Percentiles rank a stretch among this genome's conserved stretches.
phyloP scores from a whole-genome alignment of 2,888 invertebrate species.

The Leptothorax acervorum region DNA sequence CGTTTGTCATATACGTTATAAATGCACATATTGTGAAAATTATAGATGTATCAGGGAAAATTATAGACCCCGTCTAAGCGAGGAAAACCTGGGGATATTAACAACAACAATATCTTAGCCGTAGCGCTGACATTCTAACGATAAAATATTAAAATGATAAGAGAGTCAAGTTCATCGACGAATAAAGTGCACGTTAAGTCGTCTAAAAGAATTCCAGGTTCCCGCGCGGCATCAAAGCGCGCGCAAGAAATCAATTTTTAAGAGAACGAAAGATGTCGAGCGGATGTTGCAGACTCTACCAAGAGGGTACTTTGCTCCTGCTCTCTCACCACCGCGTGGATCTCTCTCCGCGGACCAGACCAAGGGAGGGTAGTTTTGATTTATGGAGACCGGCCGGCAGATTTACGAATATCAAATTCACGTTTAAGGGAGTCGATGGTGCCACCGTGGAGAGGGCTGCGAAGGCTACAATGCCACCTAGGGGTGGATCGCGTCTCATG shows the following conservation, averaged over 20 bases:
- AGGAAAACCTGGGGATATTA: background rate
- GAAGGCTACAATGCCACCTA: slow-evolving; percentile 58
- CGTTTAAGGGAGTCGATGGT: slow-evolving; percentile 79
- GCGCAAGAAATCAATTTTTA: slow-evolving; percentile 82
- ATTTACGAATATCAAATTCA: slow-evolving; percentile 85
- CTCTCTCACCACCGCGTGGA: slow-evolving; percentile 62
- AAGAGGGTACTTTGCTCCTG: slow-evolving; percentile 64
- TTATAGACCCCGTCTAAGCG: background rate
- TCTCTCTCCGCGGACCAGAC: slow-evolving; percentile 61
- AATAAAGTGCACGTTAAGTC: slow-evolving; percentile 36
- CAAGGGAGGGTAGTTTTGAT: slow-evolving; percentile 83
- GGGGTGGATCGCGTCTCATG: slow-evolving; percentile 68
- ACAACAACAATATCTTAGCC: background rate
- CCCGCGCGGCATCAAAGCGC: slow-evolving; percentile 69
- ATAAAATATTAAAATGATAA: slow-evolving; percentile 14
- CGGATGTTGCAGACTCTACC: slow-evolving; percentile 81
- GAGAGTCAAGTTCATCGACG: slow-evolving; percentile 12
- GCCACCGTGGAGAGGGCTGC: slow-evolving; percentile 38
- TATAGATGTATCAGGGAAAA: background rate
- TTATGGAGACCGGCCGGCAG: slow-evolving; percentile 84
- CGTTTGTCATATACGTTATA: no score
- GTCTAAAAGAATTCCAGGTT: slow-evolving; percentile 24
- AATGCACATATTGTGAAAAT: background rate
- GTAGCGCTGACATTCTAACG: background rate
- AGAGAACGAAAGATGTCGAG: slow-evolving; percentile 81